Conservation (phyloP, 2,113 vertebrate species). For the Elephas maximus region DNA sequence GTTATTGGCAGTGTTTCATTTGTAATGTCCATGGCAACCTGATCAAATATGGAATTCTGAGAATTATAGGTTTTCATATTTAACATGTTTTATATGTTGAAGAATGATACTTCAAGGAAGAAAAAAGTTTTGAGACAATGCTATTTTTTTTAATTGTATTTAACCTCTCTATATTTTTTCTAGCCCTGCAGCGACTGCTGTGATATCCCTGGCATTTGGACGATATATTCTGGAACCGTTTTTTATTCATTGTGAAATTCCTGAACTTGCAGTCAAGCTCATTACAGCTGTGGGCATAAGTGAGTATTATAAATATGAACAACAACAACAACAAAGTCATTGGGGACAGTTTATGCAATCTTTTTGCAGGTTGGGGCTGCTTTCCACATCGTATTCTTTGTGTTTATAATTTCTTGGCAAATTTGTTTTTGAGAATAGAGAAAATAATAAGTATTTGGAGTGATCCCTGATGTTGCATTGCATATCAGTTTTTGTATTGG, state of each 20-base stretch:
- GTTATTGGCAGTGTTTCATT: neutral
- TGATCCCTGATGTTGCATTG: neutral
- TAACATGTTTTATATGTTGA: neutral
- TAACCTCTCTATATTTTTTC: constrained; percentile 53
- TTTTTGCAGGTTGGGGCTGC: neutral
- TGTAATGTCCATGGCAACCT: neutral
- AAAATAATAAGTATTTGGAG: neutral
- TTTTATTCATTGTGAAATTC: constrained; percentile 96
- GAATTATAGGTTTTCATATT: neutral
- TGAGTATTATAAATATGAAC: constrained; percentile 87
- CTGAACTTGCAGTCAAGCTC: constrained; percentile 95
- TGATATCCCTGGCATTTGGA: constrained; percentile 97
- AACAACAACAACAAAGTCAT: neutral
- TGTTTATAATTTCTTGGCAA: neutral
- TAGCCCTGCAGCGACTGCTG: constrained; percentile 96
- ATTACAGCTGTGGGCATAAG: constrained; percentile 95
- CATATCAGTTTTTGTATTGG: neutral
- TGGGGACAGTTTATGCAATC: neutral
- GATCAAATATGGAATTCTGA: neutral
- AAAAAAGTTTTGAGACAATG: neutral
- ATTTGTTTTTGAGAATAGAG: constrained; percentile 10
- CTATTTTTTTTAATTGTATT: constrained; percentile 51
- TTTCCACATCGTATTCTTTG: neutral
- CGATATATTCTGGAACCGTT: constrained; percentile 97
- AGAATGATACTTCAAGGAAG: neutral